Evolutionary conservation across 2,113 vertebrate genomes (phyloP).

Genomic region (Clupea harengus): DNA sequence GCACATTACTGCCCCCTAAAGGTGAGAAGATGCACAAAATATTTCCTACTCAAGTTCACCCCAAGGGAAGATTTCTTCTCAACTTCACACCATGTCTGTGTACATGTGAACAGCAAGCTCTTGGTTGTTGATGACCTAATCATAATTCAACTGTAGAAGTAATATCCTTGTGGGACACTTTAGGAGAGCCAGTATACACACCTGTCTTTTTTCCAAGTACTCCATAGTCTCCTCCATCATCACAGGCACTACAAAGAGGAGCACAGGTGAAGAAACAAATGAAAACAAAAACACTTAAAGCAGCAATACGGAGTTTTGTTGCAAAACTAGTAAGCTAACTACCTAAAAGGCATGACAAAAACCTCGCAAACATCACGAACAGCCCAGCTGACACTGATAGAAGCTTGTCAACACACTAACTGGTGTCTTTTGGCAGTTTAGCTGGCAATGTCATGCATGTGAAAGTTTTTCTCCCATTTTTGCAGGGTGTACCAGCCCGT

Average conservation of each 20-base stretch:
- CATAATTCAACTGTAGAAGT: neutral
- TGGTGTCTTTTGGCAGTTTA: too few relatives aligned
- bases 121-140: neutral
- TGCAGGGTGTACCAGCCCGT: too few relatives aligned
- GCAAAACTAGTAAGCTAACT: too few relatives aligned
- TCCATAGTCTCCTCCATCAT: slow-evolving; percentile 95
- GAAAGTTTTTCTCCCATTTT: too few relatives aligned
- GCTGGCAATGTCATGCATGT: too few relatives aligned
- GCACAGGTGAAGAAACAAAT: neutral
- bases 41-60: neutral
- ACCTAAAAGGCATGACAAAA: too few relatives aligned
- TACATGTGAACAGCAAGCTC: neutral
- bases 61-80: neutral
- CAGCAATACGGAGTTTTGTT: too few relatives aligned
- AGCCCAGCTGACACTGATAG: too few relatives aligned
- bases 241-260: slow-evolving; percentile 77
- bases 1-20: slow-evolving; percentile 55
- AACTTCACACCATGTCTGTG: neutral
- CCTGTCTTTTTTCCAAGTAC: slow-evolving; percentile 92
- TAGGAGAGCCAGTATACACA: slow-evolving; percentile 50
- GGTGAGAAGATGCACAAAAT: slow-evolving; percentile 21
- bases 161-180: neutral
- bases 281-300: neutral
- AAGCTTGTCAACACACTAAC: too few relatives aligned
- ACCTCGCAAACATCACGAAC: too few relatives aligned